phyloP scores from a whole-genome alignment of 23 tunicate species.

The Phallusia fumigata region DNA sequence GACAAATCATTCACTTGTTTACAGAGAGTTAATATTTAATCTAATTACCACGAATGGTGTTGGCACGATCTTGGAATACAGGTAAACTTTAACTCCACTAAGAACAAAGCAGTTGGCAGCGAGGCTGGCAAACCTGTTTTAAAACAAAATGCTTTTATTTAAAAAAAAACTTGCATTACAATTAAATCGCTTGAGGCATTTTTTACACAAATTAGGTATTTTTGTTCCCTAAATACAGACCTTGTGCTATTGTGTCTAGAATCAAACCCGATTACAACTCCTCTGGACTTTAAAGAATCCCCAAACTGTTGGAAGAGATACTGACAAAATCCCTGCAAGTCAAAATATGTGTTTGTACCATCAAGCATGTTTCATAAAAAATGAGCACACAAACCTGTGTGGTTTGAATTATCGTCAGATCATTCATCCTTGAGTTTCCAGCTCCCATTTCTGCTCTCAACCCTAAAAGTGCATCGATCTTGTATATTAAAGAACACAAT shows the following conservation, averaged over 20 bases:
- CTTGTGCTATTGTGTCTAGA: slow-evolving; percentile 91
- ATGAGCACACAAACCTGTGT: slow-evolving; percentile 58
- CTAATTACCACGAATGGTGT: slow-evolving; percentile 98
- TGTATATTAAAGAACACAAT: no score
- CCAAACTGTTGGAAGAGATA: slow-evolving; percentile 64
- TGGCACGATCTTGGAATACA: slow-evolving; percentile 87
- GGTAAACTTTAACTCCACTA: slow-evolving; percentile 68
- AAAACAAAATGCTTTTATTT: background rate
- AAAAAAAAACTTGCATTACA: background rate
- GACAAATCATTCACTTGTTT: background rate
- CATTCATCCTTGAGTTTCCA: slow-evolving; percentile 94
- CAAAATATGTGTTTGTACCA: background rate
- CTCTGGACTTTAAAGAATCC: slow-evolving; percentile 33
- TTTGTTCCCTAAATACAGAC: slow-evolving; percentile 6
- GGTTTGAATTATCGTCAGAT: slow-evolving; percentile 94
- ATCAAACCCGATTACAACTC: slow-evolving; percentile 96
- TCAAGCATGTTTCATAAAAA: background rate
- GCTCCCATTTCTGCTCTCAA: slow-evolving; percentile 95
- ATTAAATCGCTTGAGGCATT: no score
- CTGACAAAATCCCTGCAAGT: slow-evolving; percentile 70
- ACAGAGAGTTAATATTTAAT: background rate
- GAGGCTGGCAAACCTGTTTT: slow-evolving; percentile 69
- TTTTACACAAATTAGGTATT: no score
- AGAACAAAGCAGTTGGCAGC: slow-evolving; percentile 78
- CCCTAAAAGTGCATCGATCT: slow-evolving; percentile 30